phyloP scores from a whole-genome alignment of 2,113 vertebrate genomes.

The Equus quagga region DNA sequence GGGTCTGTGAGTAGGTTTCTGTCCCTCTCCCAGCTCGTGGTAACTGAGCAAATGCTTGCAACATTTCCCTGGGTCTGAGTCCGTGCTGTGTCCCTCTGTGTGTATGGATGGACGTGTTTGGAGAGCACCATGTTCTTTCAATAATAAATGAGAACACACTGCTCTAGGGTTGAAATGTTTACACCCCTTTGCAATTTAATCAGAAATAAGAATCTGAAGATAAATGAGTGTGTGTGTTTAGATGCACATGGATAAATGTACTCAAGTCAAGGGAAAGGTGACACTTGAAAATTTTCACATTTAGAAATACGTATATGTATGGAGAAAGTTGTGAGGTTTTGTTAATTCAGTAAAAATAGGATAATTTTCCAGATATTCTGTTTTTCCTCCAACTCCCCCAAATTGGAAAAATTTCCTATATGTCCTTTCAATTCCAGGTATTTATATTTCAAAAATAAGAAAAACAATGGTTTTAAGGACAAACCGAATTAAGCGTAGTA shows the following conservation, averaged over 20 bases:
- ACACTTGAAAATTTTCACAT: conserved; percentile 14
- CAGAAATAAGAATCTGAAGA: conserved; percentile 51
- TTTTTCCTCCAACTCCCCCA: background rate
- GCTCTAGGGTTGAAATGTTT: background rate
- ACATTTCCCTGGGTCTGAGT: conserved; percentile 32
- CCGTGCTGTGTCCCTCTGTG: conserved; percentile 1
- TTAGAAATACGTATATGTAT: background rate
- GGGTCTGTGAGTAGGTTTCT: conserved; percentile 1
- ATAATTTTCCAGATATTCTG: conserved; percentile 26
- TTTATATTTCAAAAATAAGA: conserved; percentile 56
- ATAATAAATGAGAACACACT: conserved; percentile 77
- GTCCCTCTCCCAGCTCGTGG: background rate
- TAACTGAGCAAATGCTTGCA: conserved; percentile 49
- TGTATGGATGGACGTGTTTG: background rate
- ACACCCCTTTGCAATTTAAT: conserved; percentile 65
- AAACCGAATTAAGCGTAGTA: conserved; percentile 22
- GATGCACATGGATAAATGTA: conserved; percentile 15
- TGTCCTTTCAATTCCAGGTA: background rate
- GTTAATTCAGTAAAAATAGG: conserved; percentile 38
- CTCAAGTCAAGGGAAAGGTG: conserved; percentile 36
- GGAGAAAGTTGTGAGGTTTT: conserved; percentile 34
- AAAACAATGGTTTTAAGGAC: background rate
- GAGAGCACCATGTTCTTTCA: conserved; percentile 73
- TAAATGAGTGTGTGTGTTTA: conserved; percentile 9
- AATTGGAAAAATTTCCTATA: conserved; percentile 8